Evolutionary conservation across 2,888 invertebrate species (phyloP).

Genomic region (Phalangium opilio): DNA sequence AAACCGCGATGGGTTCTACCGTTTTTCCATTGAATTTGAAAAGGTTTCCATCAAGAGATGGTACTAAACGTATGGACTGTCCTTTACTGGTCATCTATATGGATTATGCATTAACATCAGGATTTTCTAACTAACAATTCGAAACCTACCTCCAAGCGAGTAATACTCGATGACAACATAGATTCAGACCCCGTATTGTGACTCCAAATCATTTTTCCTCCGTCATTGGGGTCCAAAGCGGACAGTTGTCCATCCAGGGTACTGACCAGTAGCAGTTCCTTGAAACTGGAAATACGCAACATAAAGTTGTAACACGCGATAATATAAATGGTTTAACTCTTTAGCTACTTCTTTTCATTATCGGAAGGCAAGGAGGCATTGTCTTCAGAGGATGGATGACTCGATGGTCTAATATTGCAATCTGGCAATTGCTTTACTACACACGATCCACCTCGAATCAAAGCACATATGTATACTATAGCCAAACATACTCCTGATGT

Average conservation of each 20-base stretch:
- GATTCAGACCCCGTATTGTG: not conserved
- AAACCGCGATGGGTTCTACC: conserved; percentile 71
- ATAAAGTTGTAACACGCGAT: too few species aligned
- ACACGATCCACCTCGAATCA: too few species aligned
- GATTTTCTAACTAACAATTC: not conserved
- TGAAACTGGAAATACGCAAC: not conserved
- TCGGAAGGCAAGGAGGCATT: too few species aligned
- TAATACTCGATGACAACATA: not conserved
- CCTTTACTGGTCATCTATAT: conserved; percentile 60
- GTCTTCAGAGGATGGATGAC: too few species aligned
- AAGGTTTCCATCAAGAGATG: conserved; percentile 75
- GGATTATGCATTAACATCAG: not conserved
- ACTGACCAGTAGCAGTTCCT: not conserved
- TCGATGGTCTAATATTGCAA: too few species aligned
- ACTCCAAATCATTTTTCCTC: not conserved
- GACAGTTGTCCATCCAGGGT: not conserved
- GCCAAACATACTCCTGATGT: too few species aligned
- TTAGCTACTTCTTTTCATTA: too few species aligned
- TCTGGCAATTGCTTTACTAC: too few species aligned
- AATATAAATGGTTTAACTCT: too few species aligned
- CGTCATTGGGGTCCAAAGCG: not conserved
- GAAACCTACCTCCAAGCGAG: not conserved
- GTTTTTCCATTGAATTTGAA: conserved; percentile 81
- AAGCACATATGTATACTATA: too few species aligned
- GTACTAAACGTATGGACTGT: conserved; percentile 74